Base-by-base conservation (phyloP, 2,797 vertebrate genomes). In the Mus minutoides region DNA sequence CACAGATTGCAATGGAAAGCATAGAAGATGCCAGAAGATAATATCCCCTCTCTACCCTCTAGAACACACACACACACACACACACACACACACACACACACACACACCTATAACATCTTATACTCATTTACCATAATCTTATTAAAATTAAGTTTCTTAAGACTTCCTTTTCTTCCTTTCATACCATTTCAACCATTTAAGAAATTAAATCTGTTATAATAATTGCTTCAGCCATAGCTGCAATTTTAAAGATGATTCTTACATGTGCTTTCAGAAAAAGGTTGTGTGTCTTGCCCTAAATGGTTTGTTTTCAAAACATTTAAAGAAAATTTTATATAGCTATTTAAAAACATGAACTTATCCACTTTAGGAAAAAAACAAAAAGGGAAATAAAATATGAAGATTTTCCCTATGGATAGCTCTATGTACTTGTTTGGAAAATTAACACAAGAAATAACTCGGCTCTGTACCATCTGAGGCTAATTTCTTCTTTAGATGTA, bases 341-440 rank as follows among this genome's bases (percentile, higher is more conserved):
- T 12, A 12, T 89, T 90, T 93, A 79, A 88, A 88, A 75, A 89
- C 49, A 75, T 67, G 19, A 86, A 92, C 83, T 87, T 91, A n/a
- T 76, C 69, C 29, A 75, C 43, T 90, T 88, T 80, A 85, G n/a
- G 73, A 31, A 93, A 29, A 94, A 94, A 96, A 56, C 24, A 54
- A 54, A 87, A 40, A 54, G 37, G 26, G 62, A 58, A 88, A 91
- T 75, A 82, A 93, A 90, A 90, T 14, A 79, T 43, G 54, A 54
- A 60, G 0, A 58, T 79, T 46, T 75, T 87, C 85, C 19, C 52
- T 94, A 56, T 4, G 24, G 21, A 11, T 86, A 29, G 31, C 40
- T 96, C 90, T 91, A 91, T 49, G 37, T 40, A 96, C 49, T 94
- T 88, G 54, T 17, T 37, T 90, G 54, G 43, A 93, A 54, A 96